Percentiles rank a stretch among this genome's conserved stretches.
Conservation (phyloP, 2,888 invertebrate species). For the Thecocarcelia acutangulata region DNA sequence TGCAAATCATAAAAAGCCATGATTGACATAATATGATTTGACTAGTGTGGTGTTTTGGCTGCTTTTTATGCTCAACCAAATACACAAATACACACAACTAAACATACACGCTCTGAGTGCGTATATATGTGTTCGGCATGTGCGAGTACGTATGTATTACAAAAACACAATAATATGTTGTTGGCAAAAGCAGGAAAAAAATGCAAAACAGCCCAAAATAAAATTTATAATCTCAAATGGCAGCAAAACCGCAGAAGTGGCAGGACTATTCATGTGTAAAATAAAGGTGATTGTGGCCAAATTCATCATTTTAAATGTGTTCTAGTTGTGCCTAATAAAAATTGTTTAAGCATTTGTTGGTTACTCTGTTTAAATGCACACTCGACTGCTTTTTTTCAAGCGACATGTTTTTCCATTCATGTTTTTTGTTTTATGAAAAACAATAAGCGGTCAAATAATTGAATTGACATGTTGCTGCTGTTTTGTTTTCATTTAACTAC, state of each 20-base stretch:
- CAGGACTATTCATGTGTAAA: slow-evolving; percentile 35
- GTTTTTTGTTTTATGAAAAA: slow-evolving; percentile 44
- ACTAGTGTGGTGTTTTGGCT: background rate
- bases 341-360: slow-evolving; percentile 29
- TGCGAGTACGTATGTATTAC: background rate
- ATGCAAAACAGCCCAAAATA: slow-evolving; percentile 1
- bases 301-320: slow-evolving; percentile 29
- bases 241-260: slow-evolving; percentile 40
- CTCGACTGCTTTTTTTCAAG: background rate
- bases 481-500: slow-evolving; percentile 36
- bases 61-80: background rate
- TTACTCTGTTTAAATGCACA: slow-evolving; percentile 26
- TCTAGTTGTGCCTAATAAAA: slow-evolving; percentile 23
- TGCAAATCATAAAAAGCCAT: slow-evolving; percentile 52
- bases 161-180: too few relatives aligned
- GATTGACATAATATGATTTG: slow-evolving; percentile 59
- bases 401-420: slow-evolving; percentile 32
- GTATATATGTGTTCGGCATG: background rate
- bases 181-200: background rate
- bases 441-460: slow-evolving; percentile 56
- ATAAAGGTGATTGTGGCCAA: slow-evolving; percentile 50
- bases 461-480: slow-evolving; percentile 56
- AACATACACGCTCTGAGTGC: background rate
- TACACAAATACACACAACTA: slow-evolving; percentile 3
- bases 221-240: slow-evolving; percentile 37